Percentiles rank a stretch among this genome's conserved stretches.
These are phyloP conservation scores for Danaus plexippus DNA, from an alignment of 1,140 invertebrate genomes.

Conservation along the genomic window DNA sequence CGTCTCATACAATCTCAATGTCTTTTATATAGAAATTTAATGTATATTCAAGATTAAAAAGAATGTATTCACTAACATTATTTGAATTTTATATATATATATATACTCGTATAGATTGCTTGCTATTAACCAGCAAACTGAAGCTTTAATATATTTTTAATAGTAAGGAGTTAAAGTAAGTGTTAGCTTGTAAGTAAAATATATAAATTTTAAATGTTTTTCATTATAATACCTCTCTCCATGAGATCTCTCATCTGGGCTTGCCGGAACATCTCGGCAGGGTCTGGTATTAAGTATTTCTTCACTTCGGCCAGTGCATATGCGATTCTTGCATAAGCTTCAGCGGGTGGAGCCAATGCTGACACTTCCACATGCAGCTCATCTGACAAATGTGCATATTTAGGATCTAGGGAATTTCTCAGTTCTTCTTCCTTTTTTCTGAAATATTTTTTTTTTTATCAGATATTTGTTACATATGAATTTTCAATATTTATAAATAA, in stretches of 20 bases:
- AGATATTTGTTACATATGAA: too few relatives aligned
- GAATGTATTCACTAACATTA: too few relatives aligned
- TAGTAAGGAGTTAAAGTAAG: neutral
- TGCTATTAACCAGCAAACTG: neutral
- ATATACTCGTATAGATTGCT: too few relatives aligned
- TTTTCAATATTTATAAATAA: too few relatives aligned
- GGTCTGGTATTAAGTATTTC: constrained; percentile 80
- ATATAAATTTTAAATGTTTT: too few relatives aligned
- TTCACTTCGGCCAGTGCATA: constrained; percentile 85
- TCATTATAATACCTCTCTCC: constrained; percentile 38
- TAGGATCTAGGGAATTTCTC: constrained; percentile 88
- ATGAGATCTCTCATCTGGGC: constrained; percentile 46
- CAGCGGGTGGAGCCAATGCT: constrained; percentile 89
- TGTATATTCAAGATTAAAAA: too few relatives aligned
- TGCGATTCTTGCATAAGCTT: constrained; percentile 92
- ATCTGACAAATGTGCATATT: constrained; percentile 92
- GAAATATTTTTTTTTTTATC: constrained; percentile 15
- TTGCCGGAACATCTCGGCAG: constrained; percentile 81
- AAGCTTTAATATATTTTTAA: constrained; percentile 1
- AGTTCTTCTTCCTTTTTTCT: constrained; percentile 89
- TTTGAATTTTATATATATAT: too few relatives aligned
- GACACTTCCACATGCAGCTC: constrained; percentile 95
- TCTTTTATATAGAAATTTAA: too few relatives aligned
- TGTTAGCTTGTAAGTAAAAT: neutral
- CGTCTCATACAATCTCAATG: too few relatives aligned